Evolutionary conservation across 1,140 invertebrate species (phyloP), one percentile per base, ranked within the genome.

Genomic region (Lycorma delicatula): DNA sequence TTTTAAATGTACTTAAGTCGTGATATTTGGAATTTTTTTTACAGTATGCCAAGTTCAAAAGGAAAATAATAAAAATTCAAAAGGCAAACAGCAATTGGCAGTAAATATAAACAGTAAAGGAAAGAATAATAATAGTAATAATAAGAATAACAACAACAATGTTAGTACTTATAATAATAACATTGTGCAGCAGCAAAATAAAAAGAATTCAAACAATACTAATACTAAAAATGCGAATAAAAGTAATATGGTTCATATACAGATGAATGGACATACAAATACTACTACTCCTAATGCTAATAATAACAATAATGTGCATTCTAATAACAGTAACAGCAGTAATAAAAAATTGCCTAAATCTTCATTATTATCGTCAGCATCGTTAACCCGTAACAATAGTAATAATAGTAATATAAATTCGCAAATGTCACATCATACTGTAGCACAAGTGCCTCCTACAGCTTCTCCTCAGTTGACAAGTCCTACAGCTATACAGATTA

Each of bases 1-100:
- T 18, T 54, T 9, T 54, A 20, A 46, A 25, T 41, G 7, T 38
- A 6, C 9, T 47, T 6, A 47, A 47, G 9, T 22, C n/a, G 12
- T 38, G 5, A 26, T 46, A 36, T 46, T 13, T 47, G 29, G 18
- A 7, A 34, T 58, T 44, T 36, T 51, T 36, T 46, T 61, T 63
- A 18, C 48, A 64, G 63, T 64, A 9, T 64, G 63, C 31, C 81
- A 85, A 63, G 76, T 79, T n/a, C 77, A 75, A 56, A 72, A 79
- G 36, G 70, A 70, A 25, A 65, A 50, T n/a, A n/a, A n/a, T 51
- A 69, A 68, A n/a, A 54, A 62, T 65, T 54, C 55, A 53, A 64
- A 67, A 66, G 56, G 11, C 11, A 57, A 57, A 26, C 56, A 50
- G 31, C 26, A 28, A 49, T 16, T 51, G 27, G 16, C 12, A 11